A percentile compares a stretch with the other conserved stretches of the same genome.
phyloP scores from a whole-genome alignment of 2,888 invertebrate genomes.

The Frankliniella intonsa region DNA sequence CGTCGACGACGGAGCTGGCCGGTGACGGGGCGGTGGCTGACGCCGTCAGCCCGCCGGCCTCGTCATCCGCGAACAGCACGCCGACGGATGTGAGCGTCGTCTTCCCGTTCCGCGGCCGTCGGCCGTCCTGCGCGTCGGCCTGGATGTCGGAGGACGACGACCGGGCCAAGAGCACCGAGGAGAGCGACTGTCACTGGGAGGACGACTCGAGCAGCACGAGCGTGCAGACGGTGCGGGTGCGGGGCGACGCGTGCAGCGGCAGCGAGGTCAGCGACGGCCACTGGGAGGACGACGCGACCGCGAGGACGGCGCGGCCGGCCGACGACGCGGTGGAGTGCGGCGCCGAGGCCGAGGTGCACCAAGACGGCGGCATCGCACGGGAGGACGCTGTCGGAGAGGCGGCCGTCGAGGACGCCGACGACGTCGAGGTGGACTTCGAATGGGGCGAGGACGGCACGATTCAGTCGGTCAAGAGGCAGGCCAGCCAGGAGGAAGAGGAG shows the following conservation, averaged over 20 bases:
- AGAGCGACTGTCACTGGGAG: constrained; percentile 40
- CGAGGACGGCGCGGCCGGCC: not conserved
- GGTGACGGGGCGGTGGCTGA: not conserved
- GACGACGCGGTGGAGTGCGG: constrained; percentile 21
- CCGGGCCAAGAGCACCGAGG: constrained; percentile 33
- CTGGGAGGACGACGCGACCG: constrained; percentile 39
- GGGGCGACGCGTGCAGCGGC: constrained; percentile 33
- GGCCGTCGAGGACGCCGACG: constrained; percentile 40
- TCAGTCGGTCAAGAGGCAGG: constrained; percentile 31
- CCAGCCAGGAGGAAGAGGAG: constrained; percentile 37
- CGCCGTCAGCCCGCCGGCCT: not conserved
- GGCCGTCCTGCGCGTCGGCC: not conserved
- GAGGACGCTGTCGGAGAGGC: constrained; percentile 31
- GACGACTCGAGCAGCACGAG: constrained; percentile 42
- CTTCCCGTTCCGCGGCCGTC: not conserved
- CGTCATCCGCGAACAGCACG: constrained; percentile 4
- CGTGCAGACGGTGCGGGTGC: constrained; percentile 40
- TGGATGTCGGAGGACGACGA: constrained; percentile 1
- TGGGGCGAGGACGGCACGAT: constrained; percentile 40
- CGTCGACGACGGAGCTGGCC: no score
- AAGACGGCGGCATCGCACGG: constrained; percentile 11
- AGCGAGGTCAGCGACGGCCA: constrained; percentile 38
- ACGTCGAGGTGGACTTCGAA: constrained; percentile 38
- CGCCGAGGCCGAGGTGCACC: constrained; percentile 36
- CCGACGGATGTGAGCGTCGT: not conserved